Evolutionary conservation across 2,888 invertebrate species (phyloP).

Genomic region (Pyrrhosoma nymphula): DNA sequence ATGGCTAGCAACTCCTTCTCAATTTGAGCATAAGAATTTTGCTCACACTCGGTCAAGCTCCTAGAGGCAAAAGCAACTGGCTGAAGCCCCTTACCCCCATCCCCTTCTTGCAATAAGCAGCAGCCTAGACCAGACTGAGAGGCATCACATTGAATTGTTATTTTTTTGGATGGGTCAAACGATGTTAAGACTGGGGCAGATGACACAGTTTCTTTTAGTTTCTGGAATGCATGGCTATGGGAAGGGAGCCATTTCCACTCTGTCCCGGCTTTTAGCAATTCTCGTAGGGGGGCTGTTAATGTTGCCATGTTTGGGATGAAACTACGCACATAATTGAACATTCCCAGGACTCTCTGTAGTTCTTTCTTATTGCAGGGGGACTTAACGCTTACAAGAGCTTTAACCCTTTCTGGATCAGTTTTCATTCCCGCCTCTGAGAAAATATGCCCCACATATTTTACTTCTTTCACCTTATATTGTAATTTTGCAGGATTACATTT

Average conservation of each 20-base stretch:
- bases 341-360: neutral
- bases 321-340: neutral
- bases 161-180: neutral
- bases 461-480: neutral
- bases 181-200: neutral
- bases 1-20: too few species aligned
- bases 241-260: slow-evolving; percentile 21
- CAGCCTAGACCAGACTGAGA: neutral
- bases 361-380: neutral
- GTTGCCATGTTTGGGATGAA: slow-evolving; percentile 16
- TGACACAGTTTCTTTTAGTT: neutral
- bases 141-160: slow-evolving; percentile 16
- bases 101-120: neutral
- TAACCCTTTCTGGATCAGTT: neutral
- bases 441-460: neutral
- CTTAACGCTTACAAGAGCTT: neutral
- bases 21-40: too few species aligned
- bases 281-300: too few species aligned
- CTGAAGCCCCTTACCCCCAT: neutral
- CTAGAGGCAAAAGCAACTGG: neutral
- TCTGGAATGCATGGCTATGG: neutral
- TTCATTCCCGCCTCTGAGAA: neutral
- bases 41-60: too few species aligned
- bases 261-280: neutral
- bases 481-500: neutral